phyloP scores from a whole-genome alignment of 2,113 vertebrate genomes.

The Reinhardtius hippoglossoides region DNA sequence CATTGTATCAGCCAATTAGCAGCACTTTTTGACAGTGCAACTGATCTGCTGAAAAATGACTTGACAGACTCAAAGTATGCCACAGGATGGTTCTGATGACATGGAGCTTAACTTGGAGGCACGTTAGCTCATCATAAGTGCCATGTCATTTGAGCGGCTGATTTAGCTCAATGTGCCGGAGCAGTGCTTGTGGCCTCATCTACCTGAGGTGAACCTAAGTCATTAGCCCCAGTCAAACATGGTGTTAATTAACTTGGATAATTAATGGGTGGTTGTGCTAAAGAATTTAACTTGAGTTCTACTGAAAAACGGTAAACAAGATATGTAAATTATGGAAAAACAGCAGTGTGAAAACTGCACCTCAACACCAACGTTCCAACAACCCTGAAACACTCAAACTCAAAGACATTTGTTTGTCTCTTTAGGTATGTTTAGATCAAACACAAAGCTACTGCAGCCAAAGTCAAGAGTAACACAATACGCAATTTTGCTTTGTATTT shows the following conservation, averaged over 20 bases:
- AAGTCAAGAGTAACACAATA: too few species aligned
- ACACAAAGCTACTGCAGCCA: too few species aligned
- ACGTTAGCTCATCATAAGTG: conserved; percentile 36
- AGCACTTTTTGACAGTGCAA: background rate
- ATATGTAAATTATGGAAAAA: background rate
- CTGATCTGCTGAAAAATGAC: background rate
- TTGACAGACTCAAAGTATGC: conserved; percentile 23
- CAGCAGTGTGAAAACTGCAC: conserved; percentile 21
- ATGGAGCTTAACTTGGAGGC: conserved; percentile 29
- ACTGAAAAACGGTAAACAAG: conserved; percentile 47
- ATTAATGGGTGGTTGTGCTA: conserved; percentile 33
- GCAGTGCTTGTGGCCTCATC: conserved; percentile 20
- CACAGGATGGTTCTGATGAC: conserved; percentile 13
- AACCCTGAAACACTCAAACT: conserved; percentile 3
- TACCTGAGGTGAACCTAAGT: background rate
- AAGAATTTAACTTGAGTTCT: conserved; percentile 12
- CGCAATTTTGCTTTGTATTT: too few species aligned
- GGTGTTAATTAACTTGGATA: background rate
- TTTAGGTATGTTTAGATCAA: too few species aligned
- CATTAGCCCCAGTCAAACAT: conserved; percentile 47
- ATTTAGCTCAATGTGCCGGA: conserved; percentile 27
- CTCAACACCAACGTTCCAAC: conserved; percentile 1
- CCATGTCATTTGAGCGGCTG: conserved; percentile 25
- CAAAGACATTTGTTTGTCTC: background rate
- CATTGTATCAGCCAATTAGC: conserved; percentile 11